Percentiles rank a stretch among this genome's conserved stretches.
These are phyloP conservation scores for Diaprepes abbreviatus DNA, from an alignment of 2,888 invertebrate genomes.

Conservation along the genomic window DNA sequence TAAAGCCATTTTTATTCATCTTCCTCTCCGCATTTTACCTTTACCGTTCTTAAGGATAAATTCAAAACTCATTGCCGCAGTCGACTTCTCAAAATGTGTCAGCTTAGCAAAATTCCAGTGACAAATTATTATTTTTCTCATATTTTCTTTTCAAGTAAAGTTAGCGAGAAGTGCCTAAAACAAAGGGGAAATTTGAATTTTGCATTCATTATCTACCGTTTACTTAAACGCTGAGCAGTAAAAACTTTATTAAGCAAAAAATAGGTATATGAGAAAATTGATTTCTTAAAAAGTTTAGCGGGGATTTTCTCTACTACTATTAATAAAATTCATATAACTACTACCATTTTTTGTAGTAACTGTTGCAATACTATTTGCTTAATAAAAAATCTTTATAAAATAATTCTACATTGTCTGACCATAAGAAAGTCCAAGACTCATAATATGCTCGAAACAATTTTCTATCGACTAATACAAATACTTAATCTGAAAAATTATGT, in stretches of 20 bases:
- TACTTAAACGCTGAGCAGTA: background rate
- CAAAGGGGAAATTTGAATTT: constrained; percentile 4
- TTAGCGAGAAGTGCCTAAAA: background rate
- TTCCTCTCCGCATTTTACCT: background rate
- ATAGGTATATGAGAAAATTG: background rate
- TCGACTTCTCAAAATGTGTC: background rate
- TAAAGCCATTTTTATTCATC: background rate
- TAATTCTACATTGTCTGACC: too few relatives aligned
- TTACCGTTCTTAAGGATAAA: background rate
- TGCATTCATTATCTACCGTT: background rate
- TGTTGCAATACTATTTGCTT: too few relatives aligned
- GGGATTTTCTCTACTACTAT: too few relatives aligned
- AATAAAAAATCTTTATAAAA: too few relatives aligned
- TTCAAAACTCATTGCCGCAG: background rate
- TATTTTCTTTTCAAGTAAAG: background rate
- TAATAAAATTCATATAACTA: too few relatives aligned
- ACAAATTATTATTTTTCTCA: constrained; percentile 12
- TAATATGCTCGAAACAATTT: too few relatives aligned
- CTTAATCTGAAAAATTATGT: too few relatives aligned
- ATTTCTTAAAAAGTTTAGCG: background rate
- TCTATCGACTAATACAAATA: too few relatives aligned
- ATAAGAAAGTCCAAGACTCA: too few relatives aligned
- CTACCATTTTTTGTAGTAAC: too few relatives aligned
- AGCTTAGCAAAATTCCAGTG: background rate
- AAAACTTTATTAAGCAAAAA: background rate